Conservation (phyloP, 2,797 vertebrate genomes). For the Danio tinwini region DNA sequence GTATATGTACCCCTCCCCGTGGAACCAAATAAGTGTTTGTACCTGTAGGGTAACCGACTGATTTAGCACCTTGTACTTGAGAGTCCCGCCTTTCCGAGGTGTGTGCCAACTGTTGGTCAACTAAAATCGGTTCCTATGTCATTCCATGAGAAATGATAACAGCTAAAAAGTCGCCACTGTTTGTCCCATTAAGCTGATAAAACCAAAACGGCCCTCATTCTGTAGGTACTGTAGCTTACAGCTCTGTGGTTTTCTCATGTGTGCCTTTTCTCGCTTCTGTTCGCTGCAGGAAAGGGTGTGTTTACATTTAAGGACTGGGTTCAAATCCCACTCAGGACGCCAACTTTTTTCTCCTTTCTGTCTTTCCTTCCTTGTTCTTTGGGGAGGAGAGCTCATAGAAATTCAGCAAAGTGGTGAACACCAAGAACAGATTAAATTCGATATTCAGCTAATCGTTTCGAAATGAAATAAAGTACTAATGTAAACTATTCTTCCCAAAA, state of each 20-base stretch:
- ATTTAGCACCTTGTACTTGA: conserved; percentile 30
- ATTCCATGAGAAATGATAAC: conserved; percentile 32
- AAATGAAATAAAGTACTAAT: conserved; percentile 60
- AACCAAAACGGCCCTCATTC: conserved; percentile 75
- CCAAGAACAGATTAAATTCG: conserved; percentile 45
- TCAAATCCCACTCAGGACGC: conserved; percentile 68
- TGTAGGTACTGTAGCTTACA: conserved; percentile 67
- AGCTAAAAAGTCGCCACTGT: conserved; percentile 52
- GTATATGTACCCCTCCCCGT: background rate
- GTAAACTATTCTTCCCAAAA: conserved; percentile 58
- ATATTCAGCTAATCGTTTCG: conserved; percentile 55
- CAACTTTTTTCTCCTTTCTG: conserved; percentile 32
- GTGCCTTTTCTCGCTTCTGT: conserved; percentile 81
- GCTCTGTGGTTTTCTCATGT: conserved; percentile 81
- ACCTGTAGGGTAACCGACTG: background rate
- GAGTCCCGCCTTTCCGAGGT: background rate
- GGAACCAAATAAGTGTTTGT: conserved; percentile 17
- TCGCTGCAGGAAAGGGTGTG: conserved; percentile 75
- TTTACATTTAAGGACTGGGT: conserved; percentile 75
- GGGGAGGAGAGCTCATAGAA: conserved; percentile 25
- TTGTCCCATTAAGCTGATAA: conserved; percentile 74
- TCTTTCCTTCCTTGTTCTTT: conserved; percentile 4
- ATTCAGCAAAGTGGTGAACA: conserved; percentile 49
- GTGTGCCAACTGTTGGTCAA: conserved; percentile 14
- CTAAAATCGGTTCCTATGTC: conserved; percentile 19